Evolutionary conservation across 2,888 invertebrate species (phyloP), one percentile per base, ranked within the genome.

Genomic region (Ornithoptera priamus): DNA sequence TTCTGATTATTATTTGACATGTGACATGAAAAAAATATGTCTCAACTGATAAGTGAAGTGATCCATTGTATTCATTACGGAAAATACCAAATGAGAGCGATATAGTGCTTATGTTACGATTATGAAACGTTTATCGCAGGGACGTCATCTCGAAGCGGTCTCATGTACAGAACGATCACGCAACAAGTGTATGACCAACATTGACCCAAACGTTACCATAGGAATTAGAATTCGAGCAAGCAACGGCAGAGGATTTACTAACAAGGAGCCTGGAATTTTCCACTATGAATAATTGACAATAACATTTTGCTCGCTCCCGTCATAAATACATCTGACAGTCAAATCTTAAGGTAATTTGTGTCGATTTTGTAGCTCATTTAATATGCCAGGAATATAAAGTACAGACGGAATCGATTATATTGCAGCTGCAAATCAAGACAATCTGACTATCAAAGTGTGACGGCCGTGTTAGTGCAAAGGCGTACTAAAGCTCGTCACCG

Each of bases 361-460:
- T 89, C 78, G 89, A 89, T 90, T 90, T 91, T 86, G 92, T 90
- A 78, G 75, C 87, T 91, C 87, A 91, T 90, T 91, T 89, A 91
- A 85, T 90, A 91, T 90, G 90, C 90, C 88, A 90, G 87, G 92
- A 92, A 92, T 92, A 92, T 91, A 92, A 92, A 92, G 87, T 84
- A 84, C 81, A 81, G 75, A 80, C 79, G 74, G 87, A 85, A 86
- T 86, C 80, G 83, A 82, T 77, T 76, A 76, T 75, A 75, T 77
- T 79, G 80, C 86, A 87, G 83, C 85, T 87, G 87, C 83, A 82
- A 85, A 87, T 82, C 80, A 82, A 79, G 74, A 80, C 76, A 79
- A 86, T 90, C 85, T 87, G 87, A 87, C 85, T 88, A 81, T 86
- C 85, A 86, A 88, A 84, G 83, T 81, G 81, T 76, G 80, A 77